These are phyloP conservation scores for Drosophila nannoptera DNA, from an alignment of 1,140 invertebrate species.

Conservation along the genomic window DNA sequence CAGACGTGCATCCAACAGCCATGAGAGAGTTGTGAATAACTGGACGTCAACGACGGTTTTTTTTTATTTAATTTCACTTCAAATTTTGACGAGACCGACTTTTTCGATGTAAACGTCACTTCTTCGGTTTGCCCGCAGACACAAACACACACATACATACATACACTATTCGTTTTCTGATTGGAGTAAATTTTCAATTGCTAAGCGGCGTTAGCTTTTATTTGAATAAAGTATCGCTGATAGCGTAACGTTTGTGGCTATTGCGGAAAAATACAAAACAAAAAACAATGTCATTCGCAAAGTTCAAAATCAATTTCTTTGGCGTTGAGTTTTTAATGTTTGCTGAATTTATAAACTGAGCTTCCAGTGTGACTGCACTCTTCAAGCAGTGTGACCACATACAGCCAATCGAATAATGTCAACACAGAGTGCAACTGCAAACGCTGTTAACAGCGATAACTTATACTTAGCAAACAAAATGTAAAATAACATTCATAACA, in stretches of 20 bases:
- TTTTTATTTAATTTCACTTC: constrained; percentile 48
- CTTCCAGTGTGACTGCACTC: constrained; percentile 41
- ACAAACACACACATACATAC: constrained; percentile 34
- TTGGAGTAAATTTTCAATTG: constrained; percentile 33
- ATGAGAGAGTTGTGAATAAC: constrained; percentile 23
- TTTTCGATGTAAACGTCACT: constrained; percentile 66
- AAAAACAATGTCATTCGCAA: constrained; percentile 41
- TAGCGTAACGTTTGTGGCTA: constrained; percentile 17
- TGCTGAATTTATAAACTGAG: constrained; percentile 48
- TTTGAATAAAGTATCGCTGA: constrained; percentile 18
- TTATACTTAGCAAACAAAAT: not conserved
- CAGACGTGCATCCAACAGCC: constrained; percentile 32
- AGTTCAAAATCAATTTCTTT: constrained; percentile 32
- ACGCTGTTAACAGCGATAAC: not conserved
- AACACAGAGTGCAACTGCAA: too few species aligned
- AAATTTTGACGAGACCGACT: constrained; percentile 57
- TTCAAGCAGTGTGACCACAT: constrained; percentile 17
- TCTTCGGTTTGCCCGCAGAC: constrained; percentile 30
- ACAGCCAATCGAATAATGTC: not conserved
- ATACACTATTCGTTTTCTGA: constrained; percentile 36
- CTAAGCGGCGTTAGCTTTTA: not conserved
- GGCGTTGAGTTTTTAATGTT: constrained; percentile 40
- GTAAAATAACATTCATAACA: not conserved
- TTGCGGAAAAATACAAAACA: constrained; percentile 39
- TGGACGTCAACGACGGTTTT: constrained; percentile 12